Conservation (phyloP, 1,140 invertebrate genomes). For the Mycetomoellerius zeteki region DNA sequence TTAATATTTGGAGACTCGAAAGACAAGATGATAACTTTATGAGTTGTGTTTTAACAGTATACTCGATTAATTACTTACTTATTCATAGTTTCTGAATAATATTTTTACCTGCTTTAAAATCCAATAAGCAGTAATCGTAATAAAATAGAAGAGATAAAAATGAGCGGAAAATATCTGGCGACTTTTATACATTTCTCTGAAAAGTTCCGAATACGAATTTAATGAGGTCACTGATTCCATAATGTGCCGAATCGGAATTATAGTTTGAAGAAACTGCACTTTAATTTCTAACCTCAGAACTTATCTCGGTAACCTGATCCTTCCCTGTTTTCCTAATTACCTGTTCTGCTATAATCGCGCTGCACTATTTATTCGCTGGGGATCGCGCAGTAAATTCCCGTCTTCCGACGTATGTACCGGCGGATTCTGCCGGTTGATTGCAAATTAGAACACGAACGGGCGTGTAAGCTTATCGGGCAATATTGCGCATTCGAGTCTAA, state of each 20-base stretch:
- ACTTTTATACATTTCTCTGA: neutral
- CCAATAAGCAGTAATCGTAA: constrained; percentile 5
- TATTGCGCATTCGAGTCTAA: constrained; percentile 69
- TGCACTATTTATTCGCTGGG: constrained; percentile 59
- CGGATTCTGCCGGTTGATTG: constrained; percentile 67
- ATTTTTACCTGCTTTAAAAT: neutral
- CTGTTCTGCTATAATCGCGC: constrained; percentile 56
- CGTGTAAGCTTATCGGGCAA: constrained; percentile 67
- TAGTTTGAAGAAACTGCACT: constrained; percentile 16
- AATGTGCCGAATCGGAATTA: constrained; percentile 31
- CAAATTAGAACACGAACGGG: constrained; percentile 72
- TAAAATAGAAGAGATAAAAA: neutral
- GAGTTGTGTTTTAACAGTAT: neutral
- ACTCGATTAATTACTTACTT: neutral
- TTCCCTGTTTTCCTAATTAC: constrained; percentile 58
- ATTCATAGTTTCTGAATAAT: constrained; percentile 10
- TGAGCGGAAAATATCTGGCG: constrained; percentile 19
- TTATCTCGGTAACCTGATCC: neutral
- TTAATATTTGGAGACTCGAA: neutral
- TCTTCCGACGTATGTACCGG: constrained; percentile 58
- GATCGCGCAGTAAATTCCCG: constrained; percentile 65
- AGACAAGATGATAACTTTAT: neutral
- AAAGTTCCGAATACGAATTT: constrained; percentile 45
- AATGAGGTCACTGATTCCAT: constrained; percentile 51
- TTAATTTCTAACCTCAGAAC: constrained; percentile 32